Conservation (phyloP, 2,113 vertebrate genomes). For the Antidorcas marsupialis region DNA sequence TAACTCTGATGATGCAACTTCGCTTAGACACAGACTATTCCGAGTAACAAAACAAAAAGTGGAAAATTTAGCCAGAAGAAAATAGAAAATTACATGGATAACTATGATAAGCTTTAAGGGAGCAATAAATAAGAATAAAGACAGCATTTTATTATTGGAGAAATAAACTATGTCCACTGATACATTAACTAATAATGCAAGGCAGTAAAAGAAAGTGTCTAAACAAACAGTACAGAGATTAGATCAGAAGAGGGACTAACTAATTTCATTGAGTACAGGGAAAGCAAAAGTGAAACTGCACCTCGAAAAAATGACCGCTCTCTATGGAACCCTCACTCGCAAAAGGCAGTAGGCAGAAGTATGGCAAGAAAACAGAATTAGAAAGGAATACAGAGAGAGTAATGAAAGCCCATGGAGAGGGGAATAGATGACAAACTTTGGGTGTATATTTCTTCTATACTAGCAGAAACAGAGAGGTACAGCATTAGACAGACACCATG, state of each 20-base stretch:
- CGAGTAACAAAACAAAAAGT: background rate
- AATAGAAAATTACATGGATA: background rate
- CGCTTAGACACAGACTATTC: background rate
- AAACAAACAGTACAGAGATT: background rate
- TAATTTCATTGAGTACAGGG: background rate
- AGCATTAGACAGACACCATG: background rate
- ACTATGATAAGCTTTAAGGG: background rate
- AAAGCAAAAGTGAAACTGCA: background rate
- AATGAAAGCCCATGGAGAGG: background rate
- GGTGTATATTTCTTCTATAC: background rate
- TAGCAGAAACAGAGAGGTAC: background rate
- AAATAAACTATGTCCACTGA: background rate
- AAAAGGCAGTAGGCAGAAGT: background rate
- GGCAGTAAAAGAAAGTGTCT: background rate
- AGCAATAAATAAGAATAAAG: background rate
- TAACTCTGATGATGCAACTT: background rate
- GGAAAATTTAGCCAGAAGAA: background rate
- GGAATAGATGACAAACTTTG: background rate
- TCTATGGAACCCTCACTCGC: background rate
- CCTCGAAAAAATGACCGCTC: background rate
- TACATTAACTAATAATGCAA: background rate
- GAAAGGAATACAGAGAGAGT: background rate
- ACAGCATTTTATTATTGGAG: background rate
- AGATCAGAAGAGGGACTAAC: background rate
- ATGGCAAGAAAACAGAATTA: background rate